Evolutionary conservation across 2,888 invertebrate genomes (phyloP).

Genomic region (Platynereis dumerilii): DNA sequence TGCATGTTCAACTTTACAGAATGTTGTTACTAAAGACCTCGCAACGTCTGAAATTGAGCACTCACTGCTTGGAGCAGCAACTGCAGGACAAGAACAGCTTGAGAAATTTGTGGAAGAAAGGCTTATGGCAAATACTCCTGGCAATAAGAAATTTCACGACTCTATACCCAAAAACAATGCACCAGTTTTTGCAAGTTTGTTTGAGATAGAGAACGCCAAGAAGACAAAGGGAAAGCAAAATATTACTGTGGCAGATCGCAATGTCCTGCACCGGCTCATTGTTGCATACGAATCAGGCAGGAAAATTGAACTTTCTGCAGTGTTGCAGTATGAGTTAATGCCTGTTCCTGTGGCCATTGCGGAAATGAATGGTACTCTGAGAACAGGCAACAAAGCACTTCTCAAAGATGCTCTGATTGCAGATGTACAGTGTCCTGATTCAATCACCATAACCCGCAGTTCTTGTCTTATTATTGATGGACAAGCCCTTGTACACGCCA

Average conservation of each 20-base stretch:
- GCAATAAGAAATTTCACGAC: no score
- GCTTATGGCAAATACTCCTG: neutral
- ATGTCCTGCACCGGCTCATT: neutral
- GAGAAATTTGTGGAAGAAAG: neutral
- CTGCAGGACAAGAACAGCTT: neutral
- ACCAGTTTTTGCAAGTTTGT: neutral
- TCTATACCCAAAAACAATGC: neutral
- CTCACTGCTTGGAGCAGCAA: neutral
- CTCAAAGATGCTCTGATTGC: neutral
- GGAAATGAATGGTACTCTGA: neutral
- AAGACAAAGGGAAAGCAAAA: no score
- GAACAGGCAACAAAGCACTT: neutral
- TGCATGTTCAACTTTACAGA: neutral
- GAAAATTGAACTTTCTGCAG: neutral
- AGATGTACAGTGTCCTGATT: neutral
- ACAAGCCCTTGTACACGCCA: neutral
- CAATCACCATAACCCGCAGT: neutral
- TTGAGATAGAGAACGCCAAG: no score
- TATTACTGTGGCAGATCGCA: no score
- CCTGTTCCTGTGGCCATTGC: neutral
- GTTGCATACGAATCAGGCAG: neutral
- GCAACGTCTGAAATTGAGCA: neutral
- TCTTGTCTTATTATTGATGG: neutral
- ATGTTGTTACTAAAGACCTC: neutral
- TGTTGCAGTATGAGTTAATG: neutral